A percentile compares a stretch with the other conserved stretches of the same genome.
These are phyloP conservation scores for Boloria selene DNA, from an alignment of 2,888 invertebrate genomes.

Conservation along the genomic window DNA sequence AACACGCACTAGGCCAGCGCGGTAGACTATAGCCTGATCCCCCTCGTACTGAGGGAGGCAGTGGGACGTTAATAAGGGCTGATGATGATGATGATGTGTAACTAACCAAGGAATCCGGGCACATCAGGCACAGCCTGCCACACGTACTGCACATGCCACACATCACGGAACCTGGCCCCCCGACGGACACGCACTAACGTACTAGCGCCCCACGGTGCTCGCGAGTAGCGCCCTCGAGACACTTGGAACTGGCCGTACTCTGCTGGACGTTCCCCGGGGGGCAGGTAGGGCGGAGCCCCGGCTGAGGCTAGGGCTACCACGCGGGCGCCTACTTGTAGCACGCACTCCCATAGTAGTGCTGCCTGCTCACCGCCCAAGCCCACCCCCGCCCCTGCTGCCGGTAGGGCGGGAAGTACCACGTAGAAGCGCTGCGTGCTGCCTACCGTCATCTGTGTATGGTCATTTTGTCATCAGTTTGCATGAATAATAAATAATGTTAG, in stretches of 20 bases:
- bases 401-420: constrained; percentile 68
- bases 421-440: constrained; percentile 93
- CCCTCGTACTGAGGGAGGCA: no score
- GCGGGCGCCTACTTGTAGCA: constrained; percentile 93
- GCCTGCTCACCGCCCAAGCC: constrained; percentile 43
- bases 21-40: no score
- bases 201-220: constrained; percentile 68
- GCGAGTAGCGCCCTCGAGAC: constrained; percentile 49
- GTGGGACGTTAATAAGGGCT: no score
- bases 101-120: constrained; percentile 40
- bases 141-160: constrained; percentile 47
- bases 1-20: no score
- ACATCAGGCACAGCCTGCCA: constrained; percentile 35
- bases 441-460: constrained; percentile 86
- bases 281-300: constrained; percentile 74
- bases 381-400: constrained; percentile 60
- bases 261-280: constrained; percentile 69
- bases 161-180: constrained; percentile 61
- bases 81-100: no score
- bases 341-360: constrained; percentile 92
- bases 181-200: constrained; percentile 59
- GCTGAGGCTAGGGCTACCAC: constrained; percentile 90
- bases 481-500: no score
- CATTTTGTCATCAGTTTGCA: no score
- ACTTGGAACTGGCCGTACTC: constrained; percentile 83